Evolutionary conservation across 2,888 invertebrate genomes (phyloP).

Genomic region (Steinernema scapterisci): DNA sequence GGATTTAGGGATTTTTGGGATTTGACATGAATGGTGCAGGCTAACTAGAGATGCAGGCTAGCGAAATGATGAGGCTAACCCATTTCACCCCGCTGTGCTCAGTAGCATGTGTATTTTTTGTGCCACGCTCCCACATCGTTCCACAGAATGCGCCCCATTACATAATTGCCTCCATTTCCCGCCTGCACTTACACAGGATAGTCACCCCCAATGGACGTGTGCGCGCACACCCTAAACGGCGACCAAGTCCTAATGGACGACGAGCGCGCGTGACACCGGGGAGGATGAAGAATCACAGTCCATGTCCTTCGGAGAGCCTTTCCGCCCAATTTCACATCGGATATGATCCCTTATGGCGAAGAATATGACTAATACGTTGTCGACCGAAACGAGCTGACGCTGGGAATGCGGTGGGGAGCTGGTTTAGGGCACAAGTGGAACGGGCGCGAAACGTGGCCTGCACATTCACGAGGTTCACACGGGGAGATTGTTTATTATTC

Average conservation of each 20-base stretch:
- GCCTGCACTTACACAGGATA: not conserved
- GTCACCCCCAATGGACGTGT: not conserved
- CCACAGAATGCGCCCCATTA: conserved; percentile 24
- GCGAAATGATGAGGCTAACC: too few relatives aligned
- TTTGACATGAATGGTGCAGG: too few relatives aligned
- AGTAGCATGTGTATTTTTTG: conserved; percentile 2
- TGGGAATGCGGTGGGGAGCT: too few relatives aligned
- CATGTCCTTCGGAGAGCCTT: too few relatives aligned
- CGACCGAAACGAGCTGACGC: not conserved
- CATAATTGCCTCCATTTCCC: conserved; percentile 23
- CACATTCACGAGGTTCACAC: conserved; percentile 16
- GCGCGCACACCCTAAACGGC: too few relatives aligned
- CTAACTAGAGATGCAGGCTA: too few relatives aligned
- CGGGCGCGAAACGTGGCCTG: not conserved
- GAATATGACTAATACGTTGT: not conserved
- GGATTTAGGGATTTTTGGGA: too few relatives aligned
- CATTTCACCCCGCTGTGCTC: too few relatives aligned
- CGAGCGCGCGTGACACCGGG: not conserved
- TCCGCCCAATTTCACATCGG: conserved; percentile 9
- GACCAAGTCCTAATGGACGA: not conserved
- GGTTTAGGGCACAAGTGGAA: not conserved
- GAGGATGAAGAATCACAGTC: conserved; percentile 4
- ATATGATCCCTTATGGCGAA: conserved; percentile 27
- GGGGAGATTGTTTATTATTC: conserved; percentile 10
- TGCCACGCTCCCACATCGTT: not conserved